Base-by-base conservation (phyloP, 2,888 invertebrate species). In the Ptychoptera albimana region DNA sequence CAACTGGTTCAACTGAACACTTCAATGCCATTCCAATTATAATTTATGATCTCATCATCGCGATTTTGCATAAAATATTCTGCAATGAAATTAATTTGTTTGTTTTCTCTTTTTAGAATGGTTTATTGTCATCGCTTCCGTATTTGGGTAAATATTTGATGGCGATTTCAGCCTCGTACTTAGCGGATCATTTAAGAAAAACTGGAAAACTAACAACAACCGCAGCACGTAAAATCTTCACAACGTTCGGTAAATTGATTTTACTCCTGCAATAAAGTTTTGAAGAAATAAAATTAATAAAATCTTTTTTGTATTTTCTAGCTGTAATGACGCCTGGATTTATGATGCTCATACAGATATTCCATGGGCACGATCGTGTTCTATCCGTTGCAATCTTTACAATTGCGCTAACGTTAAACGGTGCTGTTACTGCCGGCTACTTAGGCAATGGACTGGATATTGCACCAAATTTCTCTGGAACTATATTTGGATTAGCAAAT, bases 401-500 rank as follows among this genome's bases (percentile, higher is more conserved):
- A 0, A 60, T 75, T 35, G 82, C 86, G 1, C 66, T 88, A 16
- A 86, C 86, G 50, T 74, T 86, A 55, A 87, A 87, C 62, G 89
- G 89, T 14, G 85, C 81, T 0, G 85, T 87, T 12, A 85, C 86
- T 0, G 85, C 83, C 9, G 88, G 88, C 1, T 88, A 87, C 61
- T 71, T 87, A 29, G 82, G 86, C 49, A 88, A 88, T 57, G 86
- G 84, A 10, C 67, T 89, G 16, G 88, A 89, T 55, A 86, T 89
- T 53, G 87, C 88, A 2, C 88, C 88, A 1, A 86, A 87, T 60
- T 89, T 85, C 59, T 84, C 86, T 46, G 75, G 89, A 1, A 88
- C 88, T 2, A 86, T 89, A 50, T 87, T 88, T 61, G 88, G 88
- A 35, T 68, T 89, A 69, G 86, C 87, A n/a, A 88, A 88, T 57